These are phyloP conservation scores for Trissolcus basalis DNA, from an alignment of 1,140 invertebrate species.

Conservation along the genomic window DNA sequence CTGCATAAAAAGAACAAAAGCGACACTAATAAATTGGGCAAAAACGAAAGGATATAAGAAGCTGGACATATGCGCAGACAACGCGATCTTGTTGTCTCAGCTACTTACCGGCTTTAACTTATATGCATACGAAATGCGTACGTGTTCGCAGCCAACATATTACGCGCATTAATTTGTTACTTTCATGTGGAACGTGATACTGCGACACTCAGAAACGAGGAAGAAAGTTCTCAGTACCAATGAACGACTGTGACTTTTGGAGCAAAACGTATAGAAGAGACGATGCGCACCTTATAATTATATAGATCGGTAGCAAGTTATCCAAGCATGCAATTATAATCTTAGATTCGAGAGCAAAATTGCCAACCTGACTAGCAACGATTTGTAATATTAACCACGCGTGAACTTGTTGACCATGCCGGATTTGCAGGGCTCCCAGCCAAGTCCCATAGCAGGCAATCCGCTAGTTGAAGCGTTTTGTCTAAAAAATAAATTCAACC, in stretches of 20 bases:
- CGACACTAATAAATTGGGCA: constrained; percentile 44
- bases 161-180: constrained; percentile 71
- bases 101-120: constrained; percentile 64
- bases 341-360: constrained; percentile 69
- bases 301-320: constrained; percentile 64
- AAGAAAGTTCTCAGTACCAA: constrained; percentile 30
- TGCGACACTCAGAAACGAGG: constrained; percentile 63
- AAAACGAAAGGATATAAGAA: constrained; percentile 36
- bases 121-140: constrained; percentile 65
- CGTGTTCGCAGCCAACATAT: constrained; percentile 71
- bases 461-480: constrained; percentile 29
- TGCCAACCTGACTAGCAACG: constrained; percentile 57
- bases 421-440: constrained; percentile 38
- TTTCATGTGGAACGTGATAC: constrained; percentile 67
- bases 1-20: constrained; percentile 45
- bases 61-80: constrained; percentile 35
- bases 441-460: constrained; percentile 43
- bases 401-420: constrained; percentile 55
- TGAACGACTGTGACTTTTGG: constrained; percentile 21
- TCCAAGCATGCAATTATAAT: constrained; percentile 72
- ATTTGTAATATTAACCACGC: constrained; percentile 68
- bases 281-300: constrained; percentile 59
- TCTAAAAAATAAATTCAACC: constrained; percentile 16
- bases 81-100: constrained; percentile 48
- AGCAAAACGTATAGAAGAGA: constrained; percentile 37